phyloP scores from a whole-genome alignment of 2,797 vertebrate genomes.

The Peromyscus melanophrys region DNA sequence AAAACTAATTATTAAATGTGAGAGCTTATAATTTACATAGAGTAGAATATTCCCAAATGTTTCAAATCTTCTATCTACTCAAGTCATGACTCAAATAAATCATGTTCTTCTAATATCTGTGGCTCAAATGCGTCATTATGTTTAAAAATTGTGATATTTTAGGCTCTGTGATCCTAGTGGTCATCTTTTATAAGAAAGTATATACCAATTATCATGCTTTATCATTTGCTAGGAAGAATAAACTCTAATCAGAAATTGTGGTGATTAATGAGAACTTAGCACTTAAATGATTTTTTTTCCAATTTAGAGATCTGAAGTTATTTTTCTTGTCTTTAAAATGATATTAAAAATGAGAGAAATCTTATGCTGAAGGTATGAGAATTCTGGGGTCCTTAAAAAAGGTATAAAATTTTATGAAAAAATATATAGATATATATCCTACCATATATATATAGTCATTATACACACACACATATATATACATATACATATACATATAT shows the following conservation, averaged over 20 bases:
- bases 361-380: background rate
- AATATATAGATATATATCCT: no score
- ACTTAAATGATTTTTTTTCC: background rate
- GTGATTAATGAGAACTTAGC: background rate
- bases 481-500: no score
- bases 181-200: background rate
- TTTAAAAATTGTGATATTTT: background rate
- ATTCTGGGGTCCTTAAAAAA: background rate
- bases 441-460: no score
- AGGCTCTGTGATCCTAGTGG: background rate
- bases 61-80: background rate
- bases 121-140: background rate
- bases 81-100: constrained; percentile 5
- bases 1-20: background rate
- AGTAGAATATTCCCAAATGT: background rate
- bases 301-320: background rate
- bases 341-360: background rate
- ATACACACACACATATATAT: no score
- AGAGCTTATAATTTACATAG: background rate
- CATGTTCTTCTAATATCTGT: background rate
- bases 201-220: background rate
- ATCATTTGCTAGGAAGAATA: constrained; percentile 10
- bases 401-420: background rate
- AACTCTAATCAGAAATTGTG: background rate
- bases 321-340: background rate